Evolutionary conservation across 2,888 invertebrate species (phyloP).

Genomic region (Cabera pusaria): DNA sequence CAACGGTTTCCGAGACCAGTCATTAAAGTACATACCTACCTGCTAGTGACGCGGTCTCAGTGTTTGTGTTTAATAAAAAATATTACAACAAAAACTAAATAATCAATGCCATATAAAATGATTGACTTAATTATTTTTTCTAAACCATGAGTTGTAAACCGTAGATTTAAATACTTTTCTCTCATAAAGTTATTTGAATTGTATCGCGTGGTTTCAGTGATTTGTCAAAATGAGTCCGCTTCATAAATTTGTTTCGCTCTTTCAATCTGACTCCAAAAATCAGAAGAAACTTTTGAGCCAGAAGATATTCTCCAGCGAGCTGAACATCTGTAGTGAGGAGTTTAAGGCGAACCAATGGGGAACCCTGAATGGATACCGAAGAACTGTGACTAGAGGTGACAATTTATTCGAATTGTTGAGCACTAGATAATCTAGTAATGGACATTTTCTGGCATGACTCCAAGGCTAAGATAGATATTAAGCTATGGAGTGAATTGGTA

Average conservation of each 20-base stretch:
- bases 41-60: constrained; percentile 9
- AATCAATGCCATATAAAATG: too few species aligned
- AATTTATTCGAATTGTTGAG: too few species aligned
- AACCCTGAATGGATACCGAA: constrained; percentile 73
- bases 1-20: constrained; percentile 31
- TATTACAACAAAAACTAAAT: neutral
- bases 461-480: too few species aligned
- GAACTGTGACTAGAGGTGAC: constrained; percentile 63
- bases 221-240: constrained; percentile 80
- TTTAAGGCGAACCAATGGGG: constrained; percentile 79
- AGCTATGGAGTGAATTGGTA: too few species aligned
- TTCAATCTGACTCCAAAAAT: constrained; percentile 81
- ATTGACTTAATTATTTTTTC: too few species aligned
- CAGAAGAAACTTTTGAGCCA: constrained; percentile 66
- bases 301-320: constrained; percentile 84
- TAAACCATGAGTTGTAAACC: too few species aligned
- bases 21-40: constrained; percentile 5
- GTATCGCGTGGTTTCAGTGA: too few species aligned
- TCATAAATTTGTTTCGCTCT: constrained; percentile 84
- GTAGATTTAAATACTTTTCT: too few species aligned
- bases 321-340: constrained; percentile 72
- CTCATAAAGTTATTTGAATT: too few species aligned
- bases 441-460: too few species aligned
- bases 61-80: constrained; percentile 2
- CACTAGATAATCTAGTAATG: too few species aligned